Conservation (phyloP, 30 jellyfish, hydroid and myxozoan species). For the Cassiopea xamachana region DNA sequence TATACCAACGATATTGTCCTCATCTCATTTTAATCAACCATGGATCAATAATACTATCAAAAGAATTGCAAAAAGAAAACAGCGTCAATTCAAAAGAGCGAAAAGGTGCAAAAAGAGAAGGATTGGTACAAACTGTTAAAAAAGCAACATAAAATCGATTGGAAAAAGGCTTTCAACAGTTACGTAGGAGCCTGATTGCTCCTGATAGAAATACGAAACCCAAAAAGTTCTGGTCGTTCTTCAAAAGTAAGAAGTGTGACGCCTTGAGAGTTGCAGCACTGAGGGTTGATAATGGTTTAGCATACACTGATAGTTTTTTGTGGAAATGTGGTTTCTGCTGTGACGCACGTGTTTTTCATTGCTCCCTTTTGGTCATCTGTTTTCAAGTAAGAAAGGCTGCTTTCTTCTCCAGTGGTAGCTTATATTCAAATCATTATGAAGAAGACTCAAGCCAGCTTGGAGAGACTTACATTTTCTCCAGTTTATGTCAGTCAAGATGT, state of each 20-base stretch:
- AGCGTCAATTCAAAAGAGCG: constrained; percentile 9
- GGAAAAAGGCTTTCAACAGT: constrained; percentile 11
- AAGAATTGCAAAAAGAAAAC: constrained; percentile 1
- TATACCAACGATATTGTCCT: constrained; percentile 5
- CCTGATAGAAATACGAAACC: constrained; percentile 23
- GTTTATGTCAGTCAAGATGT: constrained; percentile 55
- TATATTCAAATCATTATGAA: constrained; percentile 26
- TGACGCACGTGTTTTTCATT: constrained; percentile 53
- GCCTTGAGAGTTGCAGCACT: constrained; percentile 19
- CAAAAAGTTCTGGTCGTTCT: constrained; percentile 26
- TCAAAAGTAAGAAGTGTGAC: constrained; percentile 25
- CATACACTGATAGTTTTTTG: constrained; percentile 26
- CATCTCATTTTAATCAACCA: constrained; percentile 36
- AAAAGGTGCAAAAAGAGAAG: background rate
- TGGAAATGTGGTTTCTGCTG: constrained; percentile 12
- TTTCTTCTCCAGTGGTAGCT: constrained; percentile 48
- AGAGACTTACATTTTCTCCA: constrained; percentile 26
- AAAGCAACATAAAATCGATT: constrained; percentile 14
- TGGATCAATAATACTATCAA: constrained; percentile 23
- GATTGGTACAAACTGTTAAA: constrained; percentile 12
- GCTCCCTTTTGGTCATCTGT: constrained; percentile 60
- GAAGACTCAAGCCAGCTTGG: constrained; percentile 36
- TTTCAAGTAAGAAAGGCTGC: constrained; percentile 58
- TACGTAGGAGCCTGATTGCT: constrained; percentile 24
- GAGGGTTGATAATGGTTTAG: constrained; percentile 16